These are phyloP conservation scores for Venustoraphidia nigricollis DNA, from an alignment of 2,888 invertebrate genomes.

Conservation along the genomic window DNA sequence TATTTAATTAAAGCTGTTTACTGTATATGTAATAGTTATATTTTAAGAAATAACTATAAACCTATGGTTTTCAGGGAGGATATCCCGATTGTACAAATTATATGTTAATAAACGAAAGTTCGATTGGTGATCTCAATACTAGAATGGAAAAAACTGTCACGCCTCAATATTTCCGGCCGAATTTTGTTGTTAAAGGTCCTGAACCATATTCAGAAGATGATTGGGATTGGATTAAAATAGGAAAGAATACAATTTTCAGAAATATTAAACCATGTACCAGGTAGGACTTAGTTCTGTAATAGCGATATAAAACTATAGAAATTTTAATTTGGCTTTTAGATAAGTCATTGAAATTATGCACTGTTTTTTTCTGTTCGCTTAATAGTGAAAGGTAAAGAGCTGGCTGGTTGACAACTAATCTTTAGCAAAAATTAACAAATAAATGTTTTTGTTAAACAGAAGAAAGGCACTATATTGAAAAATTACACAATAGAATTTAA, in stretches of 20 bases:
- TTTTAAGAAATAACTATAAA: too few relatives aligned
- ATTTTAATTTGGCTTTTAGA: not conserved
- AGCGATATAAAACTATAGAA: not conserved
- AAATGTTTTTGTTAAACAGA: too few relatives aligned
- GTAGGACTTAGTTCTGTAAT: slow-evolving; percentile 17
- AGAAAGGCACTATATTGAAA: too few relatives aligned
- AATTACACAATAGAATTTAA: too few relatives aligned
- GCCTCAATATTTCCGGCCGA: slow-evolving; percentile 46
- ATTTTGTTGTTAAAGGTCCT: slow-evolving; percentile 46
- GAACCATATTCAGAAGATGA: slow-evolving; percentile 47
- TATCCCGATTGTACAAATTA: slow-evolving; percentile 52
- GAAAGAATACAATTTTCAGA: slow-evolving; percentile 40
- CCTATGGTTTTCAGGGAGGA: slow-evolving; percentile 33
- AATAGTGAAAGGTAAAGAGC: not conserved
- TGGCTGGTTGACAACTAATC: too few relatives aligned
- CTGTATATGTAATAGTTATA: too few relatives aligned
- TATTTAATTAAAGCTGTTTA: too few relatives aligned
- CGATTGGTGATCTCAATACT: slow-evolving; percentile 47
- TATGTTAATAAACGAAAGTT: slow-evolving; percentile 49
- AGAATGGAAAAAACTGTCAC: slow-evolving; percentile 36
- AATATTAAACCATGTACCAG: slow-evolving; percentile 49
- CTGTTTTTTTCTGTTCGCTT: not conserved
- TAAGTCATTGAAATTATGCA: not conserved
- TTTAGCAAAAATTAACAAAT: too few relatives aligned
- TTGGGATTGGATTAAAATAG: slow-evolving; percentile 58